Percentiles rank a stretch among this genome's conserved stretches.
Evolutionary conservation across 2,888 invertebrate species (phyloP).

Genomic region (Brenthis ino): DNA sequence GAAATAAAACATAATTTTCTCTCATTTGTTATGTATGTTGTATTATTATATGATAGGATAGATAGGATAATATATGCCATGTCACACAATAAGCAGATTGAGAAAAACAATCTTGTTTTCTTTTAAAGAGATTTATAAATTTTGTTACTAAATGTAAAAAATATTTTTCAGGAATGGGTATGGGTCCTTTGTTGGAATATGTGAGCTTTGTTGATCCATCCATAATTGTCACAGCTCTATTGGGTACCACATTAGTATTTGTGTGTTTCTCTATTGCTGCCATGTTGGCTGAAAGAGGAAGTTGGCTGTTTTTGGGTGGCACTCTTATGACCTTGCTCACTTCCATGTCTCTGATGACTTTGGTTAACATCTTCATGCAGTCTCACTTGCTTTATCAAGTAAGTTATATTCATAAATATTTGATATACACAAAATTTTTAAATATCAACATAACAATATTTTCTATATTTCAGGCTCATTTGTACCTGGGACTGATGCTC

Average conservation of each 20-base stretch:
- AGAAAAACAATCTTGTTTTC: no score
- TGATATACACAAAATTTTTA: not conserved
- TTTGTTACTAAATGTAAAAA: not conserved
- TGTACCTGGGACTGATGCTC: constrained; percentile 93
- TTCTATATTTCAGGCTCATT: constrained; percentile 83
- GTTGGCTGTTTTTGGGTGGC: constrained; percentile 95
- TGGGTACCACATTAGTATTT: constrained; percentile 94
- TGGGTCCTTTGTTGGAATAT: constrained; percentile 92
- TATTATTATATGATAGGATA: no score
- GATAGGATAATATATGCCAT: no score
- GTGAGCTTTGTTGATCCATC: constrained; percentile 92
- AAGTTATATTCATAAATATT: constrained; percentile 45
- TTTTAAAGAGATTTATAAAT: no score
- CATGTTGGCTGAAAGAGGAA: constrained; percentile 92
- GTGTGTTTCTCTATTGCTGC: constrained; percentile 95
- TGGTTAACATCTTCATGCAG: constrained; percentile 93
- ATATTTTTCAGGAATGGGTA: constrained; percentile 86
- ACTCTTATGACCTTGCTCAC: constrained; percentile 91
- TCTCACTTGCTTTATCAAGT: constrained; percentile 91
- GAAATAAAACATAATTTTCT: no score
- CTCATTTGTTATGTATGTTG: no score
- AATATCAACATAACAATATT: no score
- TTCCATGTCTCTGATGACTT: constrained; percentile 88
- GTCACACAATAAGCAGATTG: no score
- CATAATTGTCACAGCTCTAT: constrained; percentile 93